Evolutionary conservation across 2,888 invertebrate species (phyloP), one percentile per base, ranked within the genome.

Genomic region (Endotricha flammealis): DNA sequence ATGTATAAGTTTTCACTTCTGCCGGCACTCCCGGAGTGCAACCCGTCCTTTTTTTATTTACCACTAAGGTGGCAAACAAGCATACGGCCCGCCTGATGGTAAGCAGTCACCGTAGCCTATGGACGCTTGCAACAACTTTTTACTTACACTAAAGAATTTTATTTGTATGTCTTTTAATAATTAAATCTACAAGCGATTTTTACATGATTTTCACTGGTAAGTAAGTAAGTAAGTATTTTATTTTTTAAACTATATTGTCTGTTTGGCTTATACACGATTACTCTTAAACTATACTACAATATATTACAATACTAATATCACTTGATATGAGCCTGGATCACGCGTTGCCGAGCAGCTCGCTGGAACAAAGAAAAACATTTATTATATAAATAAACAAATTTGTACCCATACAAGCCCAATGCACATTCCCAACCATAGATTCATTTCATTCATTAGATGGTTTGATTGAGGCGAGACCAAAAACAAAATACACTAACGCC

Each of bases 311-410:
- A 53, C 78, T 83, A 81, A 53, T 83, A 82, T 81, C 82, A 82
- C 82, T 73, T 63, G 48, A 45, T 51, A 49, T 53, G 58, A 51
- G 60, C 55, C 51, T 43, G 36, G 46, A 63, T 82, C 80, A 87
- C 77, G 86, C 85, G 61, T 82, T 82, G 52, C 86, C 54, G 35
- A 87, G 70, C 47, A 87, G 70, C 61, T 85, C 85, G 61, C 87
- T 86, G 72, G 0, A 72, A 72, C 29, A 53, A 55, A 53, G 46
- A 46, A 20, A 45, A 38, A 31, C 27, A 5, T n/a, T n/a, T n/a
- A n/a, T n/a, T n/a, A 6, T 16, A 33, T 13, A 22, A 11, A 29
- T 29, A 32, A 22, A 32, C 32, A 17, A 29, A 29, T 30, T 6
- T 7, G 5, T 17, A 20, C 12, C 5, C 16, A n/a, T n/a, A n/a